phyloP scores from a whole-genome alignment of 2,888 invertebrate genomes.

The Cataglyphis cursor region DNA sequence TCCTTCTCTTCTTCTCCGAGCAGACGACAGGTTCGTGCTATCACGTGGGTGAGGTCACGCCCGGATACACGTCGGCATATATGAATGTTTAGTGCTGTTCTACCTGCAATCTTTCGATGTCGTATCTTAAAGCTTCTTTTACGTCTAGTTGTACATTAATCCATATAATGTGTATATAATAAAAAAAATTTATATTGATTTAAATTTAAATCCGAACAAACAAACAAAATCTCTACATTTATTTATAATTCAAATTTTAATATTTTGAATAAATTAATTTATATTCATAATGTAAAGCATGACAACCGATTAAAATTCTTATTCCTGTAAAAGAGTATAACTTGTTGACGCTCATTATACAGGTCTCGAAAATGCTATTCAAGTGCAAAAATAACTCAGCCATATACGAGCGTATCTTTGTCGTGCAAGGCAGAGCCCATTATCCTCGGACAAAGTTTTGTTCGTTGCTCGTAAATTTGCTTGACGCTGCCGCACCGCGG shows the following conservation, averaged over 20 bases:
- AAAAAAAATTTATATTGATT: not conserved
- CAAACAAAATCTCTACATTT: not conserved
- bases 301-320: constrained; percentile 10
- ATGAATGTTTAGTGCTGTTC: constrained; percentile 79
- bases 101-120: constrained; percentile 51
- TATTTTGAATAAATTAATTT: not conserved
- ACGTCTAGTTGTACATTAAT: not conserved
- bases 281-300: not conserved
- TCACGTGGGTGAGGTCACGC: constrained; percentile 76
- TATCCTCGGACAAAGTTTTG: constrained; percentile 50
- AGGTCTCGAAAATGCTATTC: constrained; percentile 25
- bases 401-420: constrained; percentile 36
- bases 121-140: constrained; percentile 5
- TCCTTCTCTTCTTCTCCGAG: constrained; percentile 59
- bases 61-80: constrained; percentile 74
- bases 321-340: constrained; percentile 29
- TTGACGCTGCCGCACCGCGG: constrained; percentile 44
- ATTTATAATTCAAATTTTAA: not conserved
- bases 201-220: not conserved
- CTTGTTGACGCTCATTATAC: constrained; percentile 52
- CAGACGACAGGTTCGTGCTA: constrained; percentile 81
- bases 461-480: constrained; percentile 56
- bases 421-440: constrained; percentile 29
- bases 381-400: constrained; percentile 47
- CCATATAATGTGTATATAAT: not conserved